Percentiles rank a stretch among this genome's conserved stretches.
These are phyloP conservation scores for Aix galericulata DNA, from an alignment of 2,113 vertebrate genomes.

Conservation along the genomic window DNA sequence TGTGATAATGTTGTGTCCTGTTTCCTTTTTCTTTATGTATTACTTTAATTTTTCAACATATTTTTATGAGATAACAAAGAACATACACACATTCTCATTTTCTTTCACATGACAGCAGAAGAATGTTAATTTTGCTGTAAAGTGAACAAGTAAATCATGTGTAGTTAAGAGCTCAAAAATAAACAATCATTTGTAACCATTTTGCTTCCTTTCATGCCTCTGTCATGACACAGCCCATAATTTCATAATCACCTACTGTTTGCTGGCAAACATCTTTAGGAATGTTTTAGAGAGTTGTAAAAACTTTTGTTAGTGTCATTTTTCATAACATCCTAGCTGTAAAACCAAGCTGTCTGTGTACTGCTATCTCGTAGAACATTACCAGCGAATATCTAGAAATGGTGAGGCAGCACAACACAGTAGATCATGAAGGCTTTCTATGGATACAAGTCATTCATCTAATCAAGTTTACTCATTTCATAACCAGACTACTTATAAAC, in stretches of 20 bases:
- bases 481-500: background rate
- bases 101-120: conserved; percentile 18
- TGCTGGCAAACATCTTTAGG: conserved; percentile 26
- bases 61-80: background rate
- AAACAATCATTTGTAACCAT: conserved; percentile 35
- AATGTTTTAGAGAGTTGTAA: conserved; percentile 33
- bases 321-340: conserved; percentile 10
- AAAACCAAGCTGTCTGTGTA: conserved; percentile 13
- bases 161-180: conserved; percentile 34
- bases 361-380: background rate
- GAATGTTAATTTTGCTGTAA: conserved; percentile 42
- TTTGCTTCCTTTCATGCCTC: background rate
- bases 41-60: conserved; percentile 16
- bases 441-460: background rate
- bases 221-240: background rate
- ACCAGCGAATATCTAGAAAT: background rate
- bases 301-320: conserved; percentile 27
- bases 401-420: accelerated
- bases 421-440: background rate
- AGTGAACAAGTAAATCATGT: conserved; percentile 16
- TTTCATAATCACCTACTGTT: conserved; percentile 52
- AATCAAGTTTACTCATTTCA: background rate
- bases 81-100: background rate
- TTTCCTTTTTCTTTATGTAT: conserved; percentile 17
- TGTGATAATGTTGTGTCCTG: background rate